Evolutionary conservation across 2,113 vertebrate species (phyloP), one percentile per base, ranked within the genome.

Genomic region (Salvelinus sp.): DNA sequence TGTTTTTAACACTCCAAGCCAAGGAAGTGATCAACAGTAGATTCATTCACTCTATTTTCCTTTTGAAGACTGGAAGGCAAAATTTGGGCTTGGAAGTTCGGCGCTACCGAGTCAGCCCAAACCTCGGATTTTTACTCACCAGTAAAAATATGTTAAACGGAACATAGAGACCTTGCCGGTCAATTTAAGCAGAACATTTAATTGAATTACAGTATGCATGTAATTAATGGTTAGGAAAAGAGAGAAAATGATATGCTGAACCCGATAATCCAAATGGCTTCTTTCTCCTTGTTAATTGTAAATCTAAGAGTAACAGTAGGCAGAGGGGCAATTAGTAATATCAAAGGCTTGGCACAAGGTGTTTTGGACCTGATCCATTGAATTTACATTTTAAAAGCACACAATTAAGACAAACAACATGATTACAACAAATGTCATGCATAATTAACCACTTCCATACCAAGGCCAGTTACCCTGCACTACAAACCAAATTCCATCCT

Each of bases 151-250:
- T 27, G 28, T 62, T 20, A 62, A 14, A 10, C 57, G 28, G 27
- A 60, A 60, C 54, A 33, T 44, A 25, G 57, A n/a, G 50, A 54
- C 13, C 10, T 54, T 33, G 20, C 28, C 30, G 13, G 33, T 73
- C 33, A 73, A 73, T 60, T 60, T 73, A 33, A 73, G 71, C 71
- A 62, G 33, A 62, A 54, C 12, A 23, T 27, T 28, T 72, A 3
- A 60, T 73, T 73, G 27, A 73, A 73, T 73, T 73, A 64, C 38
- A 47, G 23, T 73, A 47, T 33, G 22, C 30, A 64, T 48, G 33
- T 65, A 48, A 60, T 28, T 28, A 33, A 65, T 73, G 28, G 27
- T 73, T 60, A 7, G 57, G 71, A 60, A 60, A 18, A 60, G 30
- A 73, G 16, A 33, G 58, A 73, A 58, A 28, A 73, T 14, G 1